Evolutionary conservation across 2,888 invertebrate genomes (phyloP), one percentile per base, ranked within the genome.

Genomic region (Parnassius apollo): DNA sequence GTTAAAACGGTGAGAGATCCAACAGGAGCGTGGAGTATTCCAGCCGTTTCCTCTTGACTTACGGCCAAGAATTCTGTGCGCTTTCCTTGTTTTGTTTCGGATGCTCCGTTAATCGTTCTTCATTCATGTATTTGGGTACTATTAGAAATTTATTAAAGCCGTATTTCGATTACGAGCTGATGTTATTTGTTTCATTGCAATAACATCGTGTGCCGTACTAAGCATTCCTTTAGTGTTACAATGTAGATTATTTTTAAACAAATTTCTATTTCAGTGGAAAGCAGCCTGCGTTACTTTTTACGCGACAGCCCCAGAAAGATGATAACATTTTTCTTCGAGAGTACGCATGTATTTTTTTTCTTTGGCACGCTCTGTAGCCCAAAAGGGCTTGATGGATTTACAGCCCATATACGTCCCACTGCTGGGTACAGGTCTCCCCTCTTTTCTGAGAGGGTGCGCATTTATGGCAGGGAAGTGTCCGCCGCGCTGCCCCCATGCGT

Each of bases 31-130:
- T 66, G 64, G 64, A 67, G 69, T 64, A 71, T 72, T 66, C 65
- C 62, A 58, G 44, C 58, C 58, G 66, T 63, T 81, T 82, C 83
- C 83, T 77, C 68, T 81, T 82, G 83, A 82, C 62, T 54, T 59
- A 46, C 65, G 65, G 83, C 82, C 83, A 84, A 83, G 68, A 71
- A 81, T 82, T 66, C 69, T 54, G 65, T 72, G 67, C 69, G 72
- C 75, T 74, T 72, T 67, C 74, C 75, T 74, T 75, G 72, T 73
- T 74, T 51, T 46, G 13, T 25, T n/a, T 10, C 45, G 18, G 9
- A 13, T 10, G 12, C 9, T 11, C 10, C 35, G 46, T 12, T 42
- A 42, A 44, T 51, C 42, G 46, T 35, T 11, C 52, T 57, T 55
- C 63, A 63, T 63, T 63, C 56, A 59, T 12, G 49, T 58, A 54